These are phyloP conservation scores for Nerophis ophidion DNA, from an alignment of 2,113 vertebrate genomes.

Conservation along the genomic window DNA sequence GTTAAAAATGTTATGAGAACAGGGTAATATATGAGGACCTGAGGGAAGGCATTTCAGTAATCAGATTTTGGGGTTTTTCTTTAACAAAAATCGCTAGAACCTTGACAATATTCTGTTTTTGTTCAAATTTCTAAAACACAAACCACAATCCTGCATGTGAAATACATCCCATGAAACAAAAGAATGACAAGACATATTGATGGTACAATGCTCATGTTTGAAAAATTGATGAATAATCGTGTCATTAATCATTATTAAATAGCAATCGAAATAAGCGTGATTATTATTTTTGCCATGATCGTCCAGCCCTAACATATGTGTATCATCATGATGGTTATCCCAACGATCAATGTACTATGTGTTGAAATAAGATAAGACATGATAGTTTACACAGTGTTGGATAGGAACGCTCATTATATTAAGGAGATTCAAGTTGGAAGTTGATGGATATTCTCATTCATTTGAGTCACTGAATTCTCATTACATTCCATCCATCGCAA, in stretches of 20 bases:
- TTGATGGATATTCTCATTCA: too few species aligned
- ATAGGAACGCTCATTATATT: background rate
- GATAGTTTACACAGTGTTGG: background rate
- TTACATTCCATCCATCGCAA: too few species aligned
- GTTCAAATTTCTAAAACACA: conserved; percentile 11
- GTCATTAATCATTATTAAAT: too few species aligned
- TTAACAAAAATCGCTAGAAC: conserved; percentile 31
- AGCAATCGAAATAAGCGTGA: too few species aligned
- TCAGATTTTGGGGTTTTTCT: conserved; percentile 45
- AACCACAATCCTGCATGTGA: conserved; percentile 21
- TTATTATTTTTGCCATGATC: too few species aligned
- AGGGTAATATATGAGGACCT: conserved; percentile 28
- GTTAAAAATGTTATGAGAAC: conserved; percentile 62
- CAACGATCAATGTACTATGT: conserved; percentile 4
- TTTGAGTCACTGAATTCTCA: too few species aligned
- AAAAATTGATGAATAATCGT: too few species aligned
- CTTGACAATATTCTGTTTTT: conserved; percentile 16
- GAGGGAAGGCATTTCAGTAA: conserved; percentile 45
- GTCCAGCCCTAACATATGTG: background rate
- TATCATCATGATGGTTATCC: background rate
- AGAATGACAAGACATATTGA: background rate
- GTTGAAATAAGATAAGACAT: conserved; percentile 5
- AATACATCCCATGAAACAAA: conserved; percentile 11
- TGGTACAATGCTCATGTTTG: too few species aligned
- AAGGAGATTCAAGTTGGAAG: background rate